Evolutionary conservation across 2,888 invertebrate genomes (phyloP).

Genomic region (Unio delphinus): DNA sequence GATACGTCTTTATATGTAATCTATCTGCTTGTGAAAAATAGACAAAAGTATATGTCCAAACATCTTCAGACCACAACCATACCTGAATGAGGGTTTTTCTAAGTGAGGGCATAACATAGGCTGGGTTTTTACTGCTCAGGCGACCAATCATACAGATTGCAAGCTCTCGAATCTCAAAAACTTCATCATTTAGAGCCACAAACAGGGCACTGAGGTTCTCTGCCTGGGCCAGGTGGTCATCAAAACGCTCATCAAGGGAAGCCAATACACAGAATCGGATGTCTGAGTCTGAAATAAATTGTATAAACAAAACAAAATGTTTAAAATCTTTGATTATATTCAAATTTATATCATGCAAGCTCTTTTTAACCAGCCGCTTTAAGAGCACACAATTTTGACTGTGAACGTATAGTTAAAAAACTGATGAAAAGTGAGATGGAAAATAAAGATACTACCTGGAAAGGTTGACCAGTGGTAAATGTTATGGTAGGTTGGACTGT

Average conservation of each 20-base stretch:
- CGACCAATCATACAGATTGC: slow-evolving; percentile 95
- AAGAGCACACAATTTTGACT: no score
- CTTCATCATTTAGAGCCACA: slow-evolving; percentile 96
- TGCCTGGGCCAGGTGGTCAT: slow-evolving; percentile 94
- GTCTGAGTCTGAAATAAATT: slow-evolving; percentile 80
- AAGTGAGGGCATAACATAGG: slow-evolving; percentile 97
- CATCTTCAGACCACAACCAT: slow-evolving; percentile 1
- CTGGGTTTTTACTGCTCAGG: slow-evolving; percentile 94
- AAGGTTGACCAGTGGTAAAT: no score
- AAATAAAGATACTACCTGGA: no score
- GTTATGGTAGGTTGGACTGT: no score
- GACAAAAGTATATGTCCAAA: background rate
- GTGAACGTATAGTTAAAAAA: no score
- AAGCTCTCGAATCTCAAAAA: slow-evolving; percentile 94
- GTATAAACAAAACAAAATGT: background rate
- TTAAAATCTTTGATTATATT: no score
- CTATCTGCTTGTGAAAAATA: no score
- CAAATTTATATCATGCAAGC: no score
- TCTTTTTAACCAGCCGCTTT: no score
- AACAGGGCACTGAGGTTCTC: slow-evolving; percentile 94
- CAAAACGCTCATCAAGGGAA: slow-evolving; percentile 92
- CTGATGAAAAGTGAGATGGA: no score
- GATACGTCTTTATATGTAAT: background rate
- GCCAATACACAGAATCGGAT: slow-evolving; percentile 93
- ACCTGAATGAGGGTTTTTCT: slow-evolving; percentile 89